A percentile compares a stretch with the other conserved stretches of the same genome.
phyloP scores from a whole-genome alignment of 2,888 invertebrate genomes.

The Steromphala cineraria region DNA sequence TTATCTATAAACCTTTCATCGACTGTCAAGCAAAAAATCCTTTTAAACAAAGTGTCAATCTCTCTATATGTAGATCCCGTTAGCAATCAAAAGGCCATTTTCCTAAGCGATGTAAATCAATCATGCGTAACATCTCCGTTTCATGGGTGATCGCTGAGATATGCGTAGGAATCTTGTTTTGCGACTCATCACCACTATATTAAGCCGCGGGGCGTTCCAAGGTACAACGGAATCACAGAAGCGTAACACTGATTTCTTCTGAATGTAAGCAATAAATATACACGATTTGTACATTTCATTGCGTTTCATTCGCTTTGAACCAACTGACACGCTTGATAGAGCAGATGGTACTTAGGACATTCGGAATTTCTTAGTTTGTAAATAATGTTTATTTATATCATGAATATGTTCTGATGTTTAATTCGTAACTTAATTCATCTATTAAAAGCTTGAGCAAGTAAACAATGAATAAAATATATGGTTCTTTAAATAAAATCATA shows the following conservation, averaged over 20 bases:
- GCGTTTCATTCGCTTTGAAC: neutral
- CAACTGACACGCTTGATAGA: neutral
- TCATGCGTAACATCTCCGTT: neutral
- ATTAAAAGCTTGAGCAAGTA: too few species aligned
- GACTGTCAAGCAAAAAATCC: too few species aligned
- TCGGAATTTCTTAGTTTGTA: too few species aligned
- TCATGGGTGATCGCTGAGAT: neutral
- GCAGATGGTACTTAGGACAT: too few species aligned
- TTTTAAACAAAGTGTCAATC: too few species aligned
- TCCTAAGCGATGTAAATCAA: neutral
- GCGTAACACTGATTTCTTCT: neutral
- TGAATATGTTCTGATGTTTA: too few species aligned
- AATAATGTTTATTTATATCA: too few species aligned
- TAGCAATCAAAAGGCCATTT: neutral
- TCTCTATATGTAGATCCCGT: too few species aligned
- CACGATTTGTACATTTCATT: constrained; percentile 4
- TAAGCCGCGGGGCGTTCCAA: neutral
- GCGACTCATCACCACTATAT: neutral
- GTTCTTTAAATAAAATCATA: too few species aligned
- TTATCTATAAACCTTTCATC: too few species aligned
- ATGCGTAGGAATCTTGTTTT: neutral
- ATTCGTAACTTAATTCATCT: too few species aligned
- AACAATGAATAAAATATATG: too few species aligned
- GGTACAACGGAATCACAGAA: neutral
- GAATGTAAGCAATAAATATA: neutral